Conservation (phyloP, 2,113 vertebrate species). For the Copsychus sechellarum region DNA sequence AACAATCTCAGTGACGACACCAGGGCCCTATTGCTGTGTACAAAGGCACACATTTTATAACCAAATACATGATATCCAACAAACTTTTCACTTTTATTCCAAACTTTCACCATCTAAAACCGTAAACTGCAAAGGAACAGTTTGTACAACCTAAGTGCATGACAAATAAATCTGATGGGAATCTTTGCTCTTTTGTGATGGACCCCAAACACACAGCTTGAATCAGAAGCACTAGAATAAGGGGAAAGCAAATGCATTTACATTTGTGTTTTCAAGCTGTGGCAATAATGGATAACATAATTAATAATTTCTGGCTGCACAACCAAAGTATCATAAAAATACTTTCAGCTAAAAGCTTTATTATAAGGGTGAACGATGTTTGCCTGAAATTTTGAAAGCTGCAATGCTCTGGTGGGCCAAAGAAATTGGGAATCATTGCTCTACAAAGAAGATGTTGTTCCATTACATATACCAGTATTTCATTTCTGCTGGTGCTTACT, state of each 20-base stretch:
- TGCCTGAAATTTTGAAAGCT: conserved; percentile 25
- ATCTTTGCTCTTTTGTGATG: background rate
- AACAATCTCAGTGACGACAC: background rate
- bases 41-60: background rate
- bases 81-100: background rate
- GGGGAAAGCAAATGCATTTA: background rate
- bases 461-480: background rate
- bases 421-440: conserved; percentile 37
- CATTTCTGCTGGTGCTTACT: background rate
- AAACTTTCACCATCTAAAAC: background rate
- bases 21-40: background rate
- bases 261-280: conserved; percentile 24
- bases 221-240: background rate
- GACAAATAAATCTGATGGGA: background rate
- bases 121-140: background rate
- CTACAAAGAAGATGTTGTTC: background rate
- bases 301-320: conserved; percentile 3
- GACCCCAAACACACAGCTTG: background rate
- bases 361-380: background rate
- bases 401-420: conserved; percentile 34
- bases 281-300: conserved; percentile 11
- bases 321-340: conserved; percentile 16
- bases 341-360: conserved; percentile 46
- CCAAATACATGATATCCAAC: background rate
- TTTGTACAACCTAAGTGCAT: background rate